Percentiles rank a stretch among this genome's conserved stretches.
These are phyloP conservation scores for Alethe castanea DNA, from an alignment of 2,113 vertebrate genomes.

Conservation along the genomic window DNA sequence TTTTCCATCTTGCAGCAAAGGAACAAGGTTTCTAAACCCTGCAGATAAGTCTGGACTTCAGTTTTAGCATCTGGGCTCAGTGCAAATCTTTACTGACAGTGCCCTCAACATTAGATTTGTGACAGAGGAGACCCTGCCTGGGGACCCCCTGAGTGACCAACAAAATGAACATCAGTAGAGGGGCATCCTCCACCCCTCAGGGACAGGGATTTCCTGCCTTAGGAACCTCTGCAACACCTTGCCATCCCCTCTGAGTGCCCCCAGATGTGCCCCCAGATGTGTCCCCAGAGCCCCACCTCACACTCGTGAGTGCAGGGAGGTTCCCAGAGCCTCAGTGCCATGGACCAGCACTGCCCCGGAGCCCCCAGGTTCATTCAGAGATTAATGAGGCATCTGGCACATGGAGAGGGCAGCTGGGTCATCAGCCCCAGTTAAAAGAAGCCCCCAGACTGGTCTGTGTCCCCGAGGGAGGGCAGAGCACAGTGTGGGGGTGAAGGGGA, in stretches of 20 bases:
- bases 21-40: neutral
- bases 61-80: neutral
- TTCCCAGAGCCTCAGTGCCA: neutral
- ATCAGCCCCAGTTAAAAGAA: neutral
- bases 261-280: neutral
- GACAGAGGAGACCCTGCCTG: neutral
- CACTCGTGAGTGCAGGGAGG: neutral
- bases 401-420: no score
- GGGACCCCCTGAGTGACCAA: neutral
- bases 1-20: neutral
- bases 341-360: fast-evolving
- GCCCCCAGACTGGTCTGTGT: neutral
- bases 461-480: neutral
- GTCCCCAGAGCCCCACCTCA: neutral
- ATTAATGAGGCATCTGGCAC: neutral
- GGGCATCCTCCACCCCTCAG: neutral
- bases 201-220: neutral
- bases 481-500: neutral
- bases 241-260: neutral
- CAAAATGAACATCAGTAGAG: neutral
- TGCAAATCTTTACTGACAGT: neutral
- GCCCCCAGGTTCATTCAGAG: neutral
- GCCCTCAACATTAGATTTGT: neutral
- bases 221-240: neutral
- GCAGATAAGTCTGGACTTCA: neutral